Conservation (phyloP, 2,113 vertebrate species). For the Ceratotherium simum region DNA sequence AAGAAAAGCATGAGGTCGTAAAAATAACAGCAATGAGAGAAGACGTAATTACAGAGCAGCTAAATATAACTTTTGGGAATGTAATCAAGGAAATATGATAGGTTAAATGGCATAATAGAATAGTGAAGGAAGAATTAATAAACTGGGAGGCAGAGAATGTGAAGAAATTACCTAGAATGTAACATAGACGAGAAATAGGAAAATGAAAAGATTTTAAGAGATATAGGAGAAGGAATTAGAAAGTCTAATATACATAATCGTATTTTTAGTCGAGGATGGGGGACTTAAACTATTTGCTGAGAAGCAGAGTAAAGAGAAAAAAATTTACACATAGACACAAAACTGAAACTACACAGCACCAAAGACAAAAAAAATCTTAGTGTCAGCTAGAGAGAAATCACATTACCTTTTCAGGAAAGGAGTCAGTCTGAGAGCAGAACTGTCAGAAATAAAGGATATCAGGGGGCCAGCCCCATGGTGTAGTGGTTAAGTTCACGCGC, state of each 20-base stretch:
- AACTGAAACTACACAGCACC: neutral
- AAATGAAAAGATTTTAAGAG: neutral
- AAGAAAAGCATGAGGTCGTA: neutral
- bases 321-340: neutral
- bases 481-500: too few relatives aligned
- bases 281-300: neutral
- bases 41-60: neutral
- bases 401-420: neutral
- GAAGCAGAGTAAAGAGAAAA: neutral
- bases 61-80: neutral
- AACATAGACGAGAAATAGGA: neutral
- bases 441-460: neutral
- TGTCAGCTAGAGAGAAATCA: neutral
- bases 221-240: neutral
- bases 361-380: neutral
- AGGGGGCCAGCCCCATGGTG: too few relatives aligned
- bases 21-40: neutral
- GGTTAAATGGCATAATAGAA: neutral
- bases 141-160: neutral
- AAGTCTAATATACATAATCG: neutral
- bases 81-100: neutral
- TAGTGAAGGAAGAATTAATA: neutral
- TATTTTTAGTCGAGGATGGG: neutral
- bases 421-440: neutral
- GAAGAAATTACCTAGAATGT: neutral